These are phyloP conservation scores for Periophthalmus magnuspinnatus DNA, from an alignment of 2,797 vertebrate genomes.

Conservation along the genomic window DNA sequence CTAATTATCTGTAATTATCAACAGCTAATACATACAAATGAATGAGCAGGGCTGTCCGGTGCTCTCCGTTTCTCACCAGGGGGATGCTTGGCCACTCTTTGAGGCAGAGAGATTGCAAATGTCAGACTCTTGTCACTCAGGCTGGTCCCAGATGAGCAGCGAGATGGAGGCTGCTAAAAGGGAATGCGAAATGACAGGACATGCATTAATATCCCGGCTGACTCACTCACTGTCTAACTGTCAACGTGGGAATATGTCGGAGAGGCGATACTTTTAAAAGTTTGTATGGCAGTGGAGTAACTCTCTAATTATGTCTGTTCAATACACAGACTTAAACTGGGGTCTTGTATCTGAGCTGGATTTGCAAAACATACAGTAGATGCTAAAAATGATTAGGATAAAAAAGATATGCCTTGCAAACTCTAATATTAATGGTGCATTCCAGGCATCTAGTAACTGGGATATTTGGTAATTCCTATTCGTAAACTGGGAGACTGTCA, in stretches of 20 bases:
- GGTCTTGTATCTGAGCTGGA: background rate
- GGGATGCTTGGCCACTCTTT: conserved; percentile 52
- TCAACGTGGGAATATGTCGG: conserved; percentile 44
- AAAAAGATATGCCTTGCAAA: background rate
- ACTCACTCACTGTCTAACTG: conserved; percentile 77
- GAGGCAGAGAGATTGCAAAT: conserved; percentile 65
- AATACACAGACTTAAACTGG: conserved; percentile 33
- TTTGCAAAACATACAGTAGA: background rate
- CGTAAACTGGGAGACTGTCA: too few species aligned
- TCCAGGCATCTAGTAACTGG: too few species aligned
- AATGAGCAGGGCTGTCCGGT: conserved; percentile 38
- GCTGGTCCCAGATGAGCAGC: conserved; percentile 80
- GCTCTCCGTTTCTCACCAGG: conserved; percentile 33
- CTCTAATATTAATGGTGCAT: background rate
- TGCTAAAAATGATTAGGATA: background rate
- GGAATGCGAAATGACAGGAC: conserved; percentile 56
- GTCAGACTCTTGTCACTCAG: conserved; percentile 76
- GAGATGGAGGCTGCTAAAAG: conserved; percentile 76
- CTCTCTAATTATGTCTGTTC: conserved; percentile 51
- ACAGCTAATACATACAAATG: conserved; percentile 18
- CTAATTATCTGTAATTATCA: conserved; percentile 16
- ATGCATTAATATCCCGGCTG: conserved; percentile 69
- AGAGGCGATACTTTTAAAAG: conserved; percentile 41
- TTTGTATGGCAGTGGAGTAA: conserved; percentile 47
- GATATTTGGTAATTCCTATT: too few species aligned